Conservation (phyloP, 2,888 invertebrate genomes). For the Oscheius sp. region DNA sequence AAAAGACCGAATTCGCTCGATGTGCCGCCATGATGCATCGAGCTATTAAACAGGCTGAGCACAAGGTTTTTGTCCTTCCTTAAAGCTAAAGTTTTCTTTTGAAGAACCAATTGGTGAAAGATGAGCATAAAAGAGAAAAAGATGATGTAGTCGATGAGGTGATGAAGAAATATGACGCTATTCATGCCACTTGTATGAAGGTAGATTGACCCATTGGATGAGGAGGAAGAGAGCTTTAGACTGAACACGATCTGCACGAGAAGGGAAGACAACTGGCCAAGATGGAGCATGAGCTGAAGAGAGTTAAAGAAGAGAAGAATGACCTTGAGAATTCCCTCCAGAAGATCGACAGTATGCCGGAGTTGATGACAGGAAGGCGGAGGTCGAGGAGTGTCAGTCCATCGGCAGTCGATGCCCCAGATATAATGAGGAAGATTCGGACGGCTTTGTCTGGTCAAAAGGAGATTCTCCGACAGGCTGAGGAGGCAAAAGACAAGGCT, state of each 20-base stretch:
- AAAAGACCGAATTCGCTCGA: slow-evolving; percentile 51
- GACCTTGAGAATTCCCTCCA: slow-evolving; percentile 39
- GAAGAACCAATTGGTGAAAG: slow-evolving; percentile 38
- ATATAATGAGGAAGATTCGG: slow-evolving; percentile 28
- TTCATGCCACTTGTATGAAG: slow-evolving; percentile 11
- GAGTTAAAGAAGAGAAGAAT: slow-evolving; percentile 41
- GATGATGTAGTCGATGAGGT: slow-evolving; percentile 49
- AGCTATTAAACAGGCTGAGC: slow-evolving; percentile 47
- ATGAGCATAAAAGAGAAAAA: slow-evolving; percentile 44
- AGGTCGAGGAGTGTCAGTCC: slow-evolving; percentile 46
- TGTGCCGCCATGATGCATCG: slow-evolving; percentile 51
- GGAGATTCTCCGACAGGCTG: slow-evolving; percentile 35
- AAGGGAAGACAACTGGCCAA: slow-evolving; percentile 28
- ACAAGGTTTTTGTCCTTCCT: slow-evolving; percentile 31
- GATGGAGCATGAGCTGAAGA: slow-evolving; percentile 29
- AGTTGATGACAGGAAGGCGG: slow-evolving; percentile 30
- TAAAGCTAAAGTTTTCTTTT: background rate
- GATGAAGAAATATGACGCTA: slow-evolving; percentile 26
- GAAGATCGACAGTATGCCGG: slow-evolving; percentile 39
- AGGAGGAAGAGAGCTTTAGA: slow-evolving; percentile 1
- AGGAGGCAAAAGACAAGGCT: slow-evolving; percentile 34
- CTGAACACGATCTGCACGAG: slow-evolving; percentile 28
- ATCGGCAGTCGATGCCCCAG: slow-evolving; percentile 4
- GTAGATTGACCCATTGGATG: background rate
- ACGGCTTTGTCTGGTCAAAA: slow-evolving; percentile 28